phyloP scores from a whole-genome alignment of 2,888 invertebrate genomes.

The Dryobota labecula region DNA sequence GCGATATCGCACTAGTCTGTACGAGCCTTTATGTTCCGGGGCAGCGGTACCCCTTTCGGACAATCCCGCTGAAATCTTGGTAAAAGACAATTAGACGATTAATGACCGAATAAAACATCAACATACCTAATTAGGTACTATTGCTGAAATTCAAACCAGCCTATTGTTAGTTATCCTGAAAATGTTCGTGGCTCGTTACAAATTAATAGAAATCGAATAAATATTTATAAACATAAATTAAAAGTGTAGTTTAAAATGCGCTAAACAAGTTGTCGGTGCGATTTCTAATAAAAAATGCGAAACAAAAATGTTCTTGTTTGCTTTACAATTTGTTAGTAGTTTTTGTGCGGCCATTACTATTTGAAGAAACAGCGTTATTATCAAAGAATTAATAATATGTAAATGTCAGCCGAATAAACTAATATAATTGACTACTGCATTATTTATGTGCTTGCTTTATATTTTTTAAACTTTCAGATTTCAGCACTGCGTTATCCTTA shows the following conservation, averaged over 20 bases:
- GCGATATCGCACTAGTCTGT: too few species aligned
- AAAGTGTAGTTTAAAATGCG: conserved; percentile 33
- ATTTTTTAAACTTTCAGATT: conserved; percentile 5
- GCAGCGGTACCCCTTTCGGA: too few species aligned
- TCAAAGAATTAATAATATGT: background rate
- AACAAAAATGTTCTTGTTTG: conserved; percentile 25
- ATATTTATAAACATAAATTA: conserved; percentile 35
- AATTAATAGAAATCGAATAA: conserved; percentile 39
- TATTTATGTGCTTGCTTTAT: conserved; percentile 25
- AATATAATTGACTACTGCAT: conserved; percentile 1
- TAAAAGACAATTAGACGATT: too few species aligned
- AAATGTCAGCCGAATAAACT: background rate
- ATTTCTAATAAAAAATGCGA: conserved; percentile 42
- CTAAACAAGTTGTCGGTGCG: conserved; percentile 31
- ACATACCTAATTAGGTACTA: background rate
- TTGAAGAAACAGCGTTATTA: conserved; percentile 14
- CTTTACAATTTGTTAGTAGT: conserved; percentile 22
- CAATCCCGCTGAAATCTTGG: too few species aligned
- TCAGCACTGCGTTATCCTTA: too few species aligned
- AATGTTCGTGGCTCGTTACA: background rate
- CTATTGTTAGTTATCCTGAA: background rate
- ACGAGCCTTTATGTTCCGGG: too few species aligned
- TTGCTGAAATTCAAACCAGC: background rate
- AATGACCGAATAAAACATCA: background rate
- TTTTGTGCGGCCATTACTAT: conserved; percentile 4